phyloP scores from a whole-genome alignment of 92 coral and sea anemone species.

The Palythoa grandiflora region DNA sequence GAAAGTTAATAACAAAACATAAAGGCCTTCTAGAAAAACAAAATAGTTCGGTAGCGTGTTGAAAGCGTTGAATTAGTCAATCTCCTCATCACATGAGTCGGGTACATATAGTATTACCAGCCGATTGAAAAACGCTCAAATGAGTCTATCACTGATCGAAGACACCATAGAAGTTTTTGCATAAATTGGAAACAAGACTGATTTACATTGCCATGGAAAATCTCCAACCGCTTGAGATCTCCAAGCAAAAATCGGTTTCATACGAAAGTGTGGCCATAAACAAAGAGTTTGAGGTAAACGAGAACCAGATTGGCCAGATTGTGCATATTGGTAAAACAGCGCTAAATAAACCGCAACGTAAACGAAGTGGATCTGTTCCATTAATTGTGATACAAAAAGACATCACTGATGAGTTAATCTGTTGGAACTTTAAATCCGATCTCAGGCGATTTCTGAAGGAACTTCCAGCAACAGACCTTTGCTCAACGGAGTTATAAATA shows the following conservation, averaged over 20 bases:
- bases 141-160: not conserved
- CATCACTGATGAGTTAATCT: not conserved
- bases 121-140: not conserved
- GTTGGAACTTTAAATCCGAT: not conserved
- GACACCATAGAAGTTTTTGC: not conserved
- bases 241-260: not conserved
- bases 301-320: not conserved
- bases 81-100: not conserved
- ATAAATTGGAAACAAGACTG: not conserved
- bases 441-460: slow-evolving; percentile 44
- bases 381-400: not conserved
- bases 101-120: not conserved
- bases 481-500: slow-evolving; percentile 62
- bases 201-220: not conserved
- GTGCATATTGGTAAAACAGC: slow-evolving; percentile 9
- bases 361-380: slow-evolving; percentile 16
- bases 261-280: not conserved
- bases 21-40: slow-evolving; percentile 12
- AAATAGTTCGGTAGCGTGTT: slow-evolving; percentile 31
- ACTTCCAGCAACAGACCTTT: slow-evolving; percentile 67
- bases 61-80: slow-evolving; percentile 10
- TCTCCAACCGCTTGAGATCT: not conserved
- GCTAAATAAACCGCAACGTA: not conserved
- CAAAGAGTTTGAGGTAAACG: not conserved
- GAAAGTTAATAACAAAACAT: not conserved